Percentiles rank a stretch among this genome's conserved stretches.
phyloP scores from a whole-genome alignment of 2,113 vertebrate genomes.

The Actenoides lindsayi region DNA sequence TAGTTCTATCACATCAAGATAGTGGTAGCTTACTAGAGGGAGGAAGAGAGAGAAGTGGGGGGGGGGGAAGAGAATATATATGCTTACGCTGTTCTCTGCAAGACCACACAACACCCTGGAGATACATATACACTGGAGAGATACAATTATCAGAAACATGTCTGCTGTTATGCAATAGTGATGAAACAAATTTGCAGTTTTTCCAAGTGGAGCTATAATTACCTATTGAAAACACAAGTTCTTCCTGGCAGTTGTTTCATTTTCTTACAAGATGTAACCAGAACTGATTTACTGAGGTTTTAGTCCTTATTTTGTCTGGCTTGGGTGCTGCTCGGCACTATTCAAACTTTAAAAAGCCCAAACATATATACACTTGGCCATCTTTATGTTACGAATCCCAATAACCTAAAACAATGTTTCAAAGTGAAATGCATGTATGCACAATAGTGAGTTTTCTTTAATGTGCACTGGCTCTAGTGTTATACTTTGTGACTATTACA shows the following conservation, averaged over 20 bases:
- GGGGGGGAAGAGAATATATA: background rate
- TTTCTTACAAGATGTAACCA: constrained; percentile 48
- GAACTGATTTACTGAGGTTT: constrained; percentile 27
- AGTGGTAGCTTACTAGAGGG: background rate
- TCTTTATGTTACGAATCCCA: background rate
- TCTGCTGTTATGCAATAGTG: background rate
- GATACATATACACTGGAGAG: background rate
- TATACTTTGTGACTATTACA: background rate
- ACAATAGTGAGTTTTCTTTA: background rate
- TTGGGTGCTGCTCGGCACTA: background rate
- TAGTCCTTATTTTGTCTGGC: constrained; percentile 29
- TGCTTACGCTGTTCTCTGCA: background rate
- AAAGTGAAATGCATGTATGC: background rate
- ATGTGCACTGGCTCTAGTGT: background rate
- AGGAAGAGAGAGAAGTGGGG: background rate
- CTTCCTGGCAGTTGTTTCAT: constrained; percentile 32
- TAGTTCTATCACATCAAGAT: background rate
- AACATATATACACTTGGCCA: background rate
- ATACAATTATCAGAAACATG: background rate
- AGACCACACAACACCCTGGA: background rate
- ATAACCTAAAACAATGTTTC: background rate
- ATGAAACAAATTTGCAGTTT: constrained; percentile 23
- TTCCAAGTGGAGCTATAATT: constrained; percentile 30
- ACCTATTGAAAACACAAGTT: constrained; percentile 35
- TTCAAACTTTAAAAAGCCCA: background rate